phyloP scores from a whole-genome alignment of 2,888 invertebrate genomes.

The Chrysolina americana region DNA sequence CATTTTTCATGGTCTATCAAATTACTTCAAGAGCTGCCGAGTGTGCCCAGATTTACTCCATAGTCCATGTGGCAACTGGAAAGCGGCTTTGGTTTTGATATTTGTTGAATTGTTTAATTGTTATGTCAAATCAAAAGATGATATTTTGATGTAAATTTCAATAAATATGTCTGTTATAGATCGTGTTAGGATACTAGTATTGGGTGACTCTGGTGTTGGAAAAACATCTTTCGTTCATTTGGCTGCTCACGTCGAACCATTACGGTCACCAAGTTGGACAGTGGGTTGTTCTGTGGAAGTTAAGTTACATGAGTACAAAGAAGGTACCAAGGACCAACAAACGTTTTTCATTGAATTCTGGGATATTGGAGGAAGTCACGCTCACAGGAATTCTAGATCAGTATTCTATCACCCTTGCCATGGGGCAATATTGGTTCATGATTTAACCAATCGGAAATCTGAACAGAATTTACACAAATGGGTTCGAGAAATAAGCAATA shows the following conservation, averaged over 20 bases:
- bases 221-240: constrained; percentile 96
- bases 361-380: constrained; percentile 96
- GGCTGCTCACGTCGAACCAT: constrained; percentile 89
- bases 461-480: constrained; percentile 94
- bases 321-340: constrained; percentile 92
- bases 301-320: constrained; percentile 94
- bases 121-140: too few species aligned
- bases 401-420: constrained; percentile 96
- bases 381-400: constrained; percentile 92
- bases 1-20: too few species aligned
- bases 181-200: constrained; percentile 91
- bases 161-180: constrained; percentile 84
- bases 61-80: too few species aligned
- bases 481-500: constrained; percentile 79
- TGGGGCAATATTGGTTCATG: constrained; percentile 96
- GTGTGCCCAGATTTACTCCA: too few species aligned
- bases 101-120: too few species aligned
- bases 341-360: constrained; percentile 96
- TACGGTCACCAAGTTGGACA: constrained; percentile 93
- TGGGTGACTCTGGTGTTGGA: constrained; percentile 95
- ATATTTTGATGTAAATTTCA: too few species aligned
- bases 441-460: constrained; percentile 96
- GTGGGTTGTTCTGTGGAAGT: constrained; percentile 97
- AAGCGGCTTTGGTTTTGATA: too few species aligned
- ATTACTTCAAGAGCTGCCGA: too few species aligned